Evolutionary conservation across 2,888 invertebrate genomes (phyloP).

Genomic region (Drosophila percnosoma): DNA sequence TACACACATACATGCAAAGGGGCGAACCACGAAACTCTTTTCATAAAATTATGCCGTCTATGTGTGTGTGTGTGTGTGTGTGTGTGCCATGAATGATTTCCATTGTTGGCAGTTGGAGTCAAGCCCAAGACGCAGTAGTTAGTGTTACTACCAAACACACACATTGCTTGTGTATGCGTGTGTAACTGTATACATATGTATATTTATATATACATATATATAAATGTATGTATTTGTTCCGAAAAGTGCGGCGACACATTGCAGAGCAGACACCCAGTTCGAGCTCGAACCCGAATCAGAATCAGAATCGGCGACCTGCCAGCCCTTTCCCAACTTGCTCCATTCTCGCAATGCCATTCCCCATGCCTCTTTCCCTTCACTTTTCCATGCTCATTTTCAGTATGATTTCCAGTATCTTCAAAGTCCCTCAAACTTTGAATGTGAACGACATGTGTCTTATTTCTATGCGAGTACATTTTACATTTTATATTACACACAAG

Average conservation of each 20-base stretch:
- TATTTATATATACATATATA: conserved; percentile 21
- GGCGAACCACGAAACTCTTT: conserved; percentile 60
- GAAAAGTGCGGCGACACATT: conserved; percentile 63
- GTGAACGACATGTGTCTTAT: conserved; percentile 54
- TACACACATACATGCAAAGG: conserved; percentile 13
- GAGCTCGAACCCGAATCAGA: neutral
- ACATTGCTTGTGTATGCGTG: conserved; percentile 2
- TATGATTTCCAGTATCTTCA: conserved; percentile 27
- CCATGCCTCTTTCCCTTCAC: neutral
- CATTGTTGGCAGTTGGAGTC: conserved; percentile 62
- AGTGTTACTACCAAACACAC: conserved; percentile 31
- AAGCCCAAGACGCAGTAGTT: conserved; percentile 57
- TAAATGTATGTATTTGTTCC: conserved; percentile 46
- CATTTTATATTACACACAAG: neutral
- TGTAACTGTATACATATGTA: neutral
- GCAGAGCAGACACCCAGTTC: conserved; percentile 26
- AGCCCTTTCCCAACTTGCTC: conserved; percentile 3
- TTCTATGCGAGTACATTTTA: conserved; percentile 7
- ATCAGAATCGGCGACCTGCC: neutral
- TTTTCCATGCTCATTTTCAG: conserved; percentile 1
- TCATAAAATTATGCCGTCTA: conserved; percentile 19
- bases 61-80: conserved; percentile 24
- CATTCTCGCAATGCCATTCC: conserved; percentile 6
- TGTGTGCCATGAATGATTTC: conserved; percentile 66
- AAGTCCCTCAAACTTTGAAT: conserved; percentile 27